Percentiles rank a stretch among this genome's conserved stretches.
These are phyloP conservation scores for Apodemia duryi DNA, from an alignment of 2,888 invertebrate genomes.

Conservation along the genomic window DNA sequence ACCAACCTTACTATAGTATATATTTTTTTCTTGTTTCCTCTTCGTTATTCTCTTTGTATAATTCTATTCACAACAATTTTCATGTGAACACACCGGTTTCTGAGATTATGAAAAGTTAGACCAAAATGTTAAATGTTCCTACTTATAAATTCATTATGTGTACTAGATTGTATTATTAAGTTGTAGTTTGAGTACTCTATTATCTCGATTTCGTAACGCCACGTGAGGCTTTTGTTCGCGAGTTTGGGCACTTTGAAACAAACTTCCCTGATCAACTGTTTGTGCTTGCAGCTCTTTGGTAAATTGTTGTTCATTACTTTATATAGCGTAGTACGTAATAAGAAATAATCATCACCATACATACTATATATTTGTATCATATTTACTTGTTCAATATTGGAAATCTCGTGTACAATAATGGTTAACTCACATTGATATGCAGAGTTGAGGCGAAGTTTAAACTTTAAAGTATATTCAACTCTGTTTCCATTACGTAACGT, in stretches of 20 bases:
- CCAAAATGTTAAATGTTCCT: not conserved
- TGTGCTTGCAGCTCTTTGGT: conserved; percentile 71
- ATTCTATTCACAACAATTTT: no score
- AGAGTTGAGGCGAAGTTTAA: no score
- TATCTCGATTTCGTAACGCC: conserved; percentile 52
- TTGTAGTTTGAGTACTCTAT: conserved; percentile 34
- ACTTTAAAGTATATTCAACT: no score
- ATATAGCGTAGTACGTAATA: conserved; percentile 32
- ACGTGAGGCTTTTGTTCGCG: conserved; percentile 65
- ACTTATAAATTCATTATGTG: not conserved
- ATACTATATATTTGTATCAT: no score
- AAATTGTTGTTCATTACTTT: conserved; percentile 78
- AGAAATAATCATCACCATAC: not conserved
- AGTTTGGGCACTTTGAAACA: conserved; percentile 74
- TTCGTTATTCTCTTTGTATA: no score
- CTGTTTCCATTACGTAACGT: no score
- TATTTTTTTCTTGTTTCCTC: no score
- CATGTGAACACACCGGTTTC: not conserved
- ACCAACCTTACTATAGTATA: no score
- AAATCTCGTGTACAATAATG: no score
- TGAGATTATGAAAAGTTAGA: not conserved
- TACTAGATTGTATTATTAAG: conserved; percentile 10
- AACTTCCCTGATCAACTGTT: conserved; percentile 70
- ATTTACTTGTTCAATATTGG: no score
- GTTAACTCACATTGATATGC: no score